Base-by-base conservation (phyloP, 2,113 vertebrate genomes). In the Scophthalmus maximus region DNA sequence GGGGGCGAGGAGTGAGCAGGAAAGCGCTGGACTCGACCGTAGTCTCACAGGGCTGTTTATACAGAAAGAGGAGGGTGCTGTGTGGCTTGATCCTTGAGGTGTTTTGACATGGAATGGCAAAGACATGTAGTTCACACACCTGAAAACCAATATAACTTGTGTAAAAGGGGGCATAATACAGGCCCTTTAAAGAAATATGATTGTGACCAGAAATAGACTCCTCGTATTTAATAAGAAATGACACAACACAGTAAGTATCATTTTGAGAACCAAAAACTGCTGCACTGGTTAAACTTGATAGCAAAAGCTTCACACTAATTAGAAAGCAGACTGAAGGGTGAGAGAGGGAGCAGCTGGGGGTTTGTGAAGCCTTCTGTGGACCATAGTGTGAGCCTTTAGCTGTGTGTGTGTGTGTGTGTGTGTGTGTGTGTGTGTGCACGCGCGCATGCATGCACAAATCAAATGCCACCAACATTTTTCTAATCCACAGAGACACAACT, bases 401-500 rank as follows among this genome's bases (percentile, higher is more conserved):
- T 56, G 44, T 51, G 30, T 68, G 36, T 53, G 69, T 56, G n/a
- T n/a, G n/a, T n/a, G n/a, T n/a, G n/a, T n/a, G n/a, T n/a, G n/a
- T n/a, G n/a, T n/a, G n/a, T n/a, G n/a, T n/a, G n/a, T n/a, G n/a
- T n/a, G n/a, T n/a, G n/a, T n/a, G n/a, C n/a, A n/a, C n/a, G 57
- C 62, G 52, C 25, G 4, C 42, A 49, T n/a, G n/a, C 30, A 27
- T 17, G 7, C 32, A n/a, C 40, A 47, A 72, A 74, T 69, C 60
- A 78, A 81, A 70, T 83, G 77, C 82, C 79, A 78, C 67, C 58
- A 81, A 82, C 74, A 67, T 78, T 84, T 84, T 78, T 78, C 29
- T 76, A 82, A 87, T 85, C 84, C 82, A 78, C 70, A 46, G 82
- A 73, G 77, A 87, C 67, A 79, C 23, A 80, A 77, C 79, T 76